Evolutionary conservation across 1,140 invertebrate genomes (phyloP).

Genomic region (Brachionus koreanus): DNA sequence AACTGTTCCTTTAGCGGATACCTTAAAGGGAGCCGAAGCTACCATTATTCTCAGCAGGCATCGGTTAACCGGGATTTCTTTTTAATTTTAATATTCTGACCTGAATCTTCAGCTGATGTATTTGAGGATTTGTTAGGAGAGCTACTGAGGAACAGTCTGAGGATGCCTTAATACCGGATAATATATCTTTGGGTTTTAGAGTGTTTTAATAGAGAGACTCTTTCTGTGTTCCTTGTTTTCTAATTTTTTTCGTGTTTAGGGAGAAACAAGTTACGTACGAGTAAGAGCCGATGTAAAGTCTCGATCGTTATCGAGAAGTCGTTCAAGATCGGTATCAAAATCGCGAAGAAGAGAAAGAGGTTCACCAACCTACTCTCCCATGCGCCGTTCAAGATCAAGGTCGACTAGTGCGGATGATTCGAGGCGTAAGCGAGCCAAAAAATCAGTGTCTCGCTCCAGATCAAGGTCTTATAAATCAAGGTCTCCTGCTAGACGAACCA

Average conservation of each 20-base stretch:
- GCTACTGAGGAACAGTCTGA: constrained; percentile 11
- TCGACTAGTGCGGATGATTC: constrained; percentile 16
- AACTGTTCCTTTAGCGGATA: constrained; percentile 20
- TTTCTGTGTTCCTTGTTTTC: background rate
- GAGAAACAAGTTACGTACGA: constrained; percentile 3
- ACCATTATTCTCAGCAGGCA: background rate
- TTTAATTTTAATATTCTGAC: background rate
- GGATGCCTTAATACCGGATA: background rate
- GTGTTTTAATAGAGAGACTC: background rate
- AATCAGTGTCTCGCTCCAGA: background rate
- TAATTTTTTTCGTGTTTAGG: constrained; percentile 4
- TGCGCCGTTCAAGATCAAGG: constrained; percentile 13
- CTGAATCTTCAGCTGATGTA: background rate
- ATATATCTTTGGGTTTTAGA: constrained; percentile 1
- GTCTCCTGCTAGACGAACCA: background rate
- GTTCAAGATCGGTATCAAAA: background rate
- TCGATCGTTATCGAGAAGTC: background rate
- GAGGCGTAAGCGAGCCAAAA: background rate
- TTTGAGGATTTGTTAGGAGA: background rate
- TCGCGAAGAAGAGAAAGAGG: background rate
- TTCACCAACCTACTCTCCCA: background rate
- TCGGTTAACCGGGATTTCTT: background rate
- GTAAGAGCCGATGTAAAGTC: background rate
- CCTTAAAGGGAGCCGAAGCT: background rate
- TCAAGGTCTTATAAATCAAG: constrained; percentile 19